phyloP scores from a whole-genome alignment of 2,797 vertebrate species.

The Sorex maritimensis region DNA sequence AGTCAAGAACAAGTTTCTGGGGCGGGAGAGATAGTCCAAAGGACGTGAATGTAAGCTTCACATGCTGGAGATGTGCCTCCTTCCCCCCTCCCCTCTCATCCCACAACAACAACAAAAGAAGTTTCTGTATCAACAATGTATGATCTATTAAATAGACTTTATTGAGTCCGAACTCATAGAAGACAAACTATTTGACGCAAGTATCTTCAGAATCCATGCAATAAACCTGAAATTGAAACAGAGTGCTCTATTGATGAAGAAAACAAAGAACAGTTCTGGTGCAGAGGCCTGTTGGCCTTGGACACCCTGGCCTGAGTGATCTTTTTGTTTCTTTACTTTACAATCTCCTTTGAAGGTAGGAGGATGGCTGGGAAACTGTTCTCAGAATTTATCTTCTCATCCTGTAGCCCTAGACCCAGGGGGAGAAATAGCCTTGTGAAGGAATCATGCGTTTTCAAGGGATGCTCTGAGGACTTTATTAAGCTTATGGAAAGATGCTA shows the following conservation, averaged over 20 bases:
- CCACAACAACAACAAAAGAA: too few relatives aligned
- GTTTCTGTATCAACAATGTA: neutral
- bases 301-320: neutral
- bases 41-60: too few relatives aligned
- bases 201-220: neutral
- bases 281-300: neutral
- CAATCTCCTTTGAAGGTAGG: neutral
- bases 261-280: neutral
- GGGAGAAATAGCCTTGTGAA: neutral
- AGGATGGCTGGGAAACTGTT: neutral
- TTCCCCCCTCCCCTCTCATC: too few relatives aligned
- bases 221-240: neutral
- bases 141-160: neutral
- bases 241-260: neutral
- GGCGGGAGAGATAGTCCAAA: too few relatives aligned
- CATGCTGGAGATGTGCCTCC: too few relatives aligned
- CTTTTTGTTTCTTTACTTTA: slow-evolving; percentile 8
- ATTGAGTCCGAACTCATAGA: neutral
- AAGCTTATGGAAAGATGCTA: neutral
- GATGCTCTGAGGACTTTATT: neutral
- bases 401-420: neutral
- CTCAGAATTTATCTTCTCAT: slow-evolving; percentile 19
- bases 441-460: neutral
- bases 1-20: neutral
- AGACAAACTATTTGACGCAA: neutral